Base-by-base conservation (phyloP, 2,888 invertebrate species). In the Dryococelus australis region DNA sequence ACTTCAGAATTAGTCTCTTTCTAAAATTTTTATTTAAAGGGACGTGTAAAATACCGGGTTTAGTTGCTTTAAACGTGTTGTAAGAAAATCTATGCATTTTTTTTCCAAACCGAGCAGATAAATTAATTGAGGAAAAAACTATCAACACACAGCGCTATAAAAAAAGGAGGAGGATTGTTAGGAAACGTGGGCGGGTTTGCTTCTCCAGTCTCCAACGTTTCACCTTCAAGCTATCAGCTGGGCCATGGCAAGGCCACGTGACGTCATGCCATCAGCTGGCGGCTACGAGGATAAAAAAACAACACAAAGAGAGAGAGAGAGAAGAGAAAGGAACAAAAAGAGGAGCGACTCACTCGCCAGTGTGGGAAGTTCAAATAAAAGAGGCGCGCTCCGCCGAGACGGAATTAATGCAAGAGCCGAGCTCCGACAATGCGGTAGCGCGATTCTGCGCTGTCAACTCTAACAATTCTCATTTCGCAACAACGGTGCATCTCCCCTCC, bases 201-300 rank as follows among this genome's bases (percentile, higher is more conserved):
- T 6, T 16, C 65, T 24, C n/a, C 65, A 8, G 12, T n/a, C 65
- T n/a, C 20, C 65, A 16, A 1, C 65, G 65, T 24, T n/a, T 65
- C 65, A 65, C 65, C 65, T 65, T 65, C 65, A 65, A 65, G 65
- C 65, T 12, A 65, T 65, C 65, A 65, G 65, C 65, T 65, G 65
- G 65, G 65, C 65, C 65, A 65, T 65, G 12, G 65, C 65, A 65
- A 65, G 65, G 65, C 65, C 65, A 65, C 65, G 2, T 65, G 65
- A 65, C 65, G 65, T 65, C 65, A 65, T n/a, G 65, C 65, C 65
- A 65, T 65, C 65, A 65, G 65, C 65, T 65, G 65, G 65, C 65
- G 65, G 65, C 65, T 20, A 20, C 65, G 65, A 65, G 65, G 65
- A 65, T 65, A 65, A 65, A 65, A 65, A 65, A 65, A 65, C 65